Evolutionary conservation across 2,797 vertebrate species (phyloP).

Genomic region (Lophotriccus pileatus): DNA sequence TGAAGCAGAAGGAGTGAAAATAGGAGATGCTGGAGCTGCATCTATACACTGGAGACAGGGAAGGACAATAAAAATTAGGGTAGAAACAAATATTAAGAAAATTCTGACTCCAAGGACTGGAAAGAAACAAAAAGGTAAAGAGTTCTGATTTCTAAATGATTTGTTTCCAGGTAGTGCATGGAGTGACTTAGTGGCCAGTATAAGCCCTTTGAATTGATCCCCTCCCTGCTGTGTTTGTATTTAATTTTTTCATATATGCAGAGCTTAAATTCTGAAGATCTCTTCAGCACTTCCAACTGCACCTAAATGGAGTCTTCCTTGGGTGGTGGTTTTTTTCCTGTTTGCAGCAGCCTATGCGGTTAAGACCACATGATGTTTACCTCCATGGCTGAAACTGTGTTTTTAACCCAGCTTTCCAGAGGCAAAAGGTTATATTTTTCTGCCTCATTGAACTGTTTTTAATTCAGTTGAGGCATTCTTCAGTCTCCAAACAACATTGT

Average conservation of each 20-base stretch:
- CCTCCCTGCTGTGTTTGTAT: background rate
- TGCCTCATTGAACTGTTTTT: background rate
- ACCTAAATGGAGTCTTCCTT: background rate
- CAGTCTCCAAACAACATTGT: accelerated
- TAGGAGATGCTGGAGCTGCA: background rate
- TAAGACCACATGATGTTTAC: background rate
- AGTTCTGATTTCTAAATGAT: background rate
- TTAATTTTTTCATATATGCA: background rate
- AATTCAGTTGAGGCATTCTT: background rate
- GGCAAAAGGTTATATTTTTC: background rate
- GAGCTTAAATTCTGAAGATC: background rate
- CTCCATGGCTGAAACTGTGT: background rate
- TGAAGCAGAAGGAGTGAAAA: background rate
- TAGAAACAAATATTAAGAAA: background rate
- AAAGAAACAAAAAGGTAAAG: background rate
- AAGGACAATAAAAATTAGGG: background rate
- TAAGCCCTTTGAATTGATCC: background rate
- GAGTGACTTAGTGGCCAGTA: background rate
- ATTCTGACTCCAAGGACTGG: background rate
- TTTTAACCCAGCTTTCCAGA: background rate
- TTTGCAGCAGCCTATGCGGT: background rate
- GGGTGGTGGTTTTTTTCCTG: background rate
- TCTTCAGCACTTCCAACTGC: background rate
- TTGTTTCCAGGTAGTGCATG: background rate
- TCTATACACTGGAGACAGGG: background rate